These are phyloP conservation scores for Brachyalestes nurse DNA, from an alignment of 2,797 vertebrate species.

Conservation along the genomic window DNA sequence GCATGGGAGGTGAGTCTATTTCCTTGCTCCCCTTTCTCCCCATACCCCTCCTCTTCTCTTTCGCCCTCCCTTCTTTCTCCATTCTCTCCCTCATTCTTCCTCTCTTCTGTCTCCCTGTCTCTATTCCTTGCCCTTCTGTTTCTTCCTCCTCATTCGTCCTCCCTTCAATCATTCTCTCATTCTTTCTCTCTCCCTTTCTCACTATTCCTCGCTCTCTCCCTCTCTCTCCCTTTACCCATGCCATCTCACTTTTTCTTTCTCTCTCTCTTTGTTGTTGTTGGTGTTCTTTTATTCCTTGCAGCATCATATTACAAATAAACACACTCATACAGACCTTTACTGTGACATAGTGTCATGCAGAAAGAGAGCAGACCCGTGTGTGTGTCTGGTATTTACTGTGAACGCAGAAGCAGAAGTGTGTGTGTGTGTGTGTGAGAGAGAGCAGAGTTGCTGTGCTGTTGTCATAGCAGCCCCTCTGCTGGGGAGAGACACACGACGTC, in stretches of 20 bases:
- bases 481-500: constrained; percentile 62
- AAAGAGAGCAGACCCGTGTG: neutral
- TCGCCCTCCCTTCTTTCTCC: too few relatives aligned
- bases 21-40: too few relatives aligned
- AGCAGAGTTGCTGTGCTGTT: constrained; percentile 66
- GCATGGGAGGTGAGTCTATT: too few relatives aligned
- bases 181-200: neutral
- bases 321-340: neutral
- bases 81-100: too few relatives aligned
- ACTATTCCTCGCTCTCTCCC: neutral
- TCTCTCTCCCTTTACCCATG: neutral
- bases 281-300: too few relatives aligned
- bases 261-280: neutral
- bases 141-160: neutral
- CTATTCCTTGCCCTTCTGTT: too few relatives aligned
- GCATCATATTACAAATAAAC: neutral
- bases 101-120: too few relatives aligned
- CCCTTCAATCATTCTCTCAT: too few relatives aligned
- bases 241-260: neutral
- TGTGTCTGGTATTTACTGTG: too few relatives aligned
- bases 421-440: constrained; percentile 6
- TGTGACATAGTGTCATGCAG: neutral
- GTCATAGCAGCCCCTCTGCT: constrained; percentile 74
- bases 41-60: too few relatives aligned
- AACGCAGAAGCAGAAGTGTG: neutral